A percentile compares a stretch with the other conserved stretches of the same genome.
Evolutionary conservation across 2,888 invertebrate species (phyloP).

Genomic region (Drosophila mettleri): DNA sequence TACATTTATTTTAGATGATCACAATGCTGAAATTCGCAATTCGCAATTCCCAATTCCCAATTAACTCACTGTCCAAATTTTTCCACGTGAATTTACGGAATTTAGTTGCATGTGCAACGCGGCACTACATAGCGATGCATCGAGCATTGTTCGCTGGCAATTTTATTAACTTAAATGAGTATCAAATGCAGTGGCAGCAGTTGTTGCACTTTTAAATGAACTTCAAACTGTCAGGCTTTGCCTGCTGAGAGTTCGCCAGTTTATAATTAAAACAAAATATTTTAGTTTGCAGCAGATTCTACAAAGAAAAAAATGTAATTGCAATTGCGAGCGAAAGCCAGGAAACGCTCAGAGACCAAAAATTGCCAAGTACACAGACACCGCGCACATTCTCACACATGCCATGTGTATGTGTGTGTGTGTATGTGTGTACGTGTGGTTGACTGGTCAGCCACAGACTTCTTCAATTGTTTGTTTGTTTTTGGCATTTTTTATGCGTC

Average conservation of each 20-base stretch:
- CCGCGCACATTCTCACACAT: not conserved
- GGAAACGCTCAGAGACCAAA: slow-evolving; percentile 7
- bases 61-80: slow-evolving; percentile 30
- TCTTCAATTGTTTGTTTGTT: slow-evolving; percentile 15
- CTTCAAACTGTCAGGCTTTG: slow-evolving; percentile 48
- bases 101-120: slow-evolving; percentile 27
- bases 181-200: slow-evolving; percentile 49
- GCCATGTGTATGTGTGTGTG: no score
- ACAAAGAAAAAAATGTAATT: slow-evolving; percentile 60
- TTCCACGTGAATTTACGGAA: slow-evolving; percentile 35
- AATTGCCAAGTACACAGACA: slow-evolving; percentile 5
- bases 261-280: slow-evolving; percentile 71
- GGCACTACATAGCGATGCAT: slow-evolving; percentile 19
- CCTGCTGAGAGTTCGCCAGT: slow-evolving; percentile 33
- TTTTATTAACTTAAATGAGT: slow-evolving; percentile 58
- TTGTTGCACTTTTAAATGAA: slow-evolving; percentile 42
- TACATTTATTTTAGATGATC: not conserved
- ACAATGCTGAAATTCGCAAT: slow-evolving; percentile 1
- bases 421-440: not conserved
- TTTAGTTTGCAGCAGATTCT: slow-evolving; percentile 48
- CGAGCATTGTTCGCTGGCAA: slow-evolving; percentile 16
- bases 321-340: slow-evolving; percentile 39
- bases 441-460: slow-evolving; percentile 28
- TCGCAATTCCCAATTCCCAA: slow-evolving; percentile 8
- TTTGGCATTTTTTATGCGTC: slow-evolving; percentile 23